Evolutionary conservation across 2,888 invertebrate species (phyloP), one percentile per base, ranked within the genome.

Genomic region (Macrophya annulata): DNA sequence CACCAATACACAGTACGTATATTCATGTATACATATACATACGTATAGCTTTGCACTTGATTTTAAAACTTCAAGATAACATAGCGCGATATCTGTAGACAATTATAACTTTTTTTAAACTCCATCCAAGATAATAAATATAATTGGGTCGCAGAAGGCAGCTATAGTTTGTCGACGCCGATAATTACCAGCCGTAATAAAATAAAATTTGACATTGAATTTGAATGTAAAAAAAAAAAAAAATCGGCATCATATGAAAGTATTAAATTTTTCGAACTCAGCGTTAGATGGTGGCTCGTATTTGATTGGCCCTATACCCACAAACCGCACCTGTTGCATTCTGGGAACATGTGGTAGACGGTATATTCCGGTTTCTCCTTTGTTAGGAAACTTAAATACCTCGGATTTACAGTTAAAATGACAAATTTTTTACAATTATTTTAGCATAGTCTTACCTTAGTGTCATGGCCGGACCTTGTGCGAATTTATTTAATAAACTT

Each of bases 241-340:
- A 68, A 68, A 2, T 21, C 62, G 17, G 6, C 12, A 37, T 68
- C 12, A 4, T 17, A 12, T 37, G 1, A 37, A 17, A 25, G 17
- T 21, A 31, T 25, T 5, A 17, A 68, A 68, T 68, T 68, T 68
- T 68, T 31, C n/a, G 8, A 77, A 55, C 51, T 55, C 31, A 45
- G 15, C 74, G 4, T 55, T 51, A 10, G 17, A 10, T 9, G 31
- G 25, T 10, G 6, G 17, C n/a, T 55, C 12, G n/a, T 25, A 37
- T 59, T 62, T 62, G 21, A 62, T 43, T 43, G 17, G 65, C 17
- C 10, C 9, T 31, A 68, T n/a, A 51, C 9, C 17, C 85, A 17
- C 79, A 85, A 85, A 85, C 55, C 17, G 82, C 85, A 85, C 85
- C 85, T 85, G 85, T 85, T 85, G 85, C 85, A 85, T 85, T 82